A percentile compares a stretch with the other conserved stretches of the same genome.
phyloP scores from a whole-genome alignment of 2,113 vertebrate species.

The Phoenicopterus ruber region DNA sequence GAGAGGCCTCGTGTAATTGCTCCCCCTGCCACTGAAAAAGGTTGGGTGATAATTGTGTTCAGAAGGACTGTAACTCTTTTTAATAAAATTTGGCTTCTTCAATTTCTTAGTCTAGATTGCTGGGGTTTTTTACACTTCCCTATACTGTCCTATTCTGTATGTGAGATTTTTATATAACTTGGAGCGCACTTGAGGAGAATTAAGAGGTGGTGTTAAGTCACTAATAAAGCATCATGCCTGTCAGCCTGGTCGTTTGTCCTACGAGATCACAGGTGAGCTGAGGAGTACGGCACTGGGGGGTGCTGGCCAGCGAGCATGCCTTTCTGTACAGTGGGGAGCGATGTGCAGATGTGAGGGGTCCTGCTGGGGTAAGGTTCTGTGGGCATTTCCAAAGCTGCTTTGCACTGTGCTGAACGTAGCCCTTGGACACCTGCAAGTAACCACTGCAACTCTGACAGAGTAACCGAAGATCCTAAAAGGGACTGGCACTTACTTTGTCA shows the following conservation, averaged over 20 bases:
- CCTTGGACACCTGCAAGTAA: background rate
- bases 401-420: background rate
- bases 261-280: background rate
- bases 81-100: background rate
- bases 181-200: background rate
- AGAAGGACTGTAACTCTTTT: background rate
- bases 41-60: background rate
- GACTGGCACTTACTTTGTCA: background rate
- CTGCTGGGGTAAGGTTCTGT: background rate
- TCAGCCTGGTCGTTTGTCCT: background rate
- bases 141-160: background rate
- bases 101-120: background rate
- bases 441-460: background rate
- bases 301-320: background rate
- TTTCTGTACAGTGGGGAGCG: background rate
- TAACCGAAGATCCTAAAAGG: background rate
- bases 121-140: background rate
- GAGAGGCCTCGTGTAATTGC: background rate
- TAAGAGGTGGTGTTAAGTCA: background rate
- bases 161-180: background rate
- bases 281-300: background rate
- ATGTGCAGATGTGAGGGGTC: background rate
- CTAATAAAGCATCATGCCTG: background rate
- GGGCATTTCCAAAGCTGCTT: background rate
- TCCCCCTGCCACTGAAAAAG: background rate